Conservation (phyloP, 2,888 invertebrate species). For the Phyto melanocephala region DNA sequence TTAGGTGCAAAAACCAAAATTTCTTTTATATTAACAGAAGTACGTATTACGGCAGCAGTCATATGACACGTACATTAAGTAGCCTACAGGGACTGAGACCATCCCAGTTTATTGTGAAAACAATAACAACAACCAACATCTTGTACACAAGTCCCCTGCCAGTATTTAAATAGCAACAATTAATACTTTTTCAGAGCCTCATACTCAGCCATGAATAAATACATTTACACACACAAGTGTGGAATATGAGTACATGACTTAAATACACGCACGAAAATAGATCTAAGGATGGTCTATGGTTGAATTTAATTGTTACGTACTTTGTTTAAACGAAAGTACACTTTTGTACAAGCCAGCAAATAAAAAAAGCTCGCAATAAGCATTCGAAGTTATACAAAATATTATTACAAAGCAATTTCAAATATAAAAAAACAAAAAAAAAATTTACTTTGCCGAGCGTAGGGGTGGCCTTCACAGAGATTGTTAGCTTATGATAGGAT, state of each 20-base stretch:
- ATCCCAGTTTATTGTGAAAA: neutral
- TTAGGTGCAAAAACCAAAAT: neutral
- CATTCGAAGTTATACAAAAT: too few relatives aligned
- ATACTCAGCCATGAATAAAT: neutral
- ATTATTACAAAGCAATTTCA: too few relatives aligned
- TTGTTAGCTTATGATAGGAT: too few relatives aligned
- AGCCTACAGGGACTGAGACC: neutral
- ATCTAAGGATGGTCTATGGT: neutral
- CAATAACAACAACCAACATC: neutral
- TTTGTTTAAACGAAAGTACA: neutral
- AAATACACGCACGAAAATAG: neutral
- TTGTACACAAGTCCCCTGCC: neutral
- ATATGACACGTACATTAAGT: neutral
- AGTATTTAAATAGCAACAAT: neutral
- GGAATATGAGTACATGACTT: neutral
- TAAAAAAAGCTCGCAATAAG: too few relatives aligned
- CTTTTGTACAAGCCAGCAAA: neutral
- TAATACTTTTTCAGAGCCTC: neutral
- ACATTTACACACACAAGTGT: neutral
- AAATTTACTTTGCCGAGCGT: too few relatives aligned
- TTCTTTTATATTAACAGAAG: neutral
- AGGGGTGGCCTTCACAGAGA: too few relatives aligned
- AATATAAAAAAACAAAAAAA: too few relatives aligned
- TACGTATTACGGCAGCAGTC: neutral
- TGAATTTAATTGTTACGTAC: neutral